phyloP scores from a whole-genome alignment of 2,113 vertebrate species.

The Heterotilapia buettikoferi region DNA sequence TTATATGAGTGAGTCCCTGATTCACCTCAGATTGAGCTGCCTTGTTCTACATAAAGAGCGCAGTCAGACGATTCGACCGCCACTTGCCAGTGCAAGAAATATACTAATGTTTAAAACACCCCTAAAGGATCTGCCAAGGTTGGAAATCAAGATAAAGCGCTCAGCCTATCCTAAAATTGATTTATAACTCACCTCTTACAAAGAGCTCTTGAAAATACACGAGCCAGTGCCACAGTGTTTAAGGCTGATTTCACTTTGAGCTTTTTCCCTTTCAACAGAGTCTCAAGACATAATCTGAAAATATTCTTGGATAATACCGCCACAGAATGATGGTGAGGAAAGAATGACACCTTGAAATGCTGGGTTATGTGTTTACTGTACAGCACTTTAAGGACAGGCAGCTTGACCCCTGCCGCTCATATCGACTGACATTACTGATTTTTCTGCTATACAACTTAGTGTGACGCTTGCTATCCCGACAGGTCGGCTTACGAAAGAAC shows the following conservation, averaged over 20 bases:
- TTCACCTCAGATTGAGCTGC: slow-evolving; percentile 17
- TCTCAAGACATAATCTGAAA: slow-evolving; percentile 10
- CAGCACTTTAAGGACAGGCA: slow-evolving; percentile 14
- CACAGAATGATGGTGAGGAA: neutral
- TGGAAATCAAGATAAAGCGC: slow-evolving; percentile 56
- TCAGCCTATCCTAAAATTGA: slow-evolving; percentile 51
- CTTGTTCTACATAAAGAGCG: slow-evolving; percentile 50
- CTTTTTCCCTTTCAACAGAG: slow-evolving; percentile 12
- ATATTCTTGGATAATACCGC: neutral
- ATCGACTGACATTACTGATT: slow-evolving; percentile 41
- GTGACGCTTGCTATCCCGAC: slow-evolving; percentile 1
- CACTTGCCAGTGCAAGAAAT: slow-evolving; percentile 22
- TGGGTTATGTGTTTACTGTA: slow-evolving; percentile 13
- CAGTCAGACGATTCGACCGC: slow-evolving; percentile 31
- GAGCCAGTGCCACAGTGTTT: slow-evolving; percentile 14
- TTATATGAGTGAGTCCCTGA: slow-evolving; percentile 36
- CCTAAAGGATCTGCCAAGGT: slow-evolving; percentile 50
- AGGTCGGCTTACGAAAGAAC: neutral
- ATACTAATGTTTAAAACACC: slow-evolving; percentile 49
- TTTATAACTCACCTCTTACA: slow-evolving; percentile 38
- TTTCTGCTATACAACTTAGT: neutral
- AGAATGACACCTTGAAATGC: neutral
- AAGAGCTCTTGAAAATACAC: slow-evolving; percentile 41
- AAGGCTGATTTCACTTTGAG: slow-evolving; percentile 37
- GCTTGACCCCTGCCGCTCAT: slow-evolving; percentile 39